A percentile compares a stretch with the other conserved stretches of the same genome.
Conservation (phyloP, 2,113 vertebrate species). For the Fulmarus glacialis region DNA sequence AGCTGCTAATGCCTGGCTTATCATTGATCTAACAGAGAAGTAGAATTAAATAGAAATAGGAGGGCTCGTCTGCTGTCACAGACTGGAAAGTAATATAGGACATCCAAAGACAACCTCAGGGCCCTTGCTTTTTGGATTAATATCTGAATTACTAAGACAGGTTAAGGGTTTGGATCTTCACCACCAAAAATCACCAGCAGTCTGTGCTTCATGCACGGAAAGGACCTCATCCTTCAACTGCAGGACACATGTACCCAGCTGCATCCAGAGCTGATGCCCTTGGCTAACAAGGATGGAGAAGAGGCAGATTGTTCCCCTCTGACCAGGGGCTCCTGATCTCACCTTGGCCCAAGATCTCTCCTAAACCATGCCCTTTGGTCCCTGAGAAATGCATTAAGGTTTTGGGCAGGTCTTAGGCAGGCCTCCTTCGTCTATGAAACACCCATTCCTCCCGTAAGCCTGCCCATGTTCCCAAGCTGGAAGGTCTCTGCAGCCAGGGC, state of each 20-base stretch:
- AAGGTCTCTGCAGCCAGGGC: neutral
- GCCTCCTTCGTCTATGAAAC: rapidly evolving
- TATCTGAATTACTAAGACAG: neutral
- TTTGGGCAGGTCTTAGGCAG: neutral
- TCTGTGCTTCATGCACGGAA: neutral
- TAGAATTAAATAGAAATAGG: neutral
- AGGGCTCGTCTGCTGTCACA: neutral
- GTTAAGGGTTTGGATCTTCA: neutral
- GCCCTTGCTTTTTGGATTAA: neutral
- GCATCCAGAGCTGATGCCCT: neutral
- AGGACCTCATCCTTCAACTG: neutral
- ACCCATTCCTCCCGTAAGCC: neutral
- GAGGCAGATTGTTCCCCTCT: neutral
- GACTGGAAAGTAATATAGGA: neutral
- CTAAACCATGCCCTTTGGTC: neutral
- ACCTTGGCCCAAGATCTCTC: neutral
- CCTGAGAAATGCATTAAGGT: neutral
- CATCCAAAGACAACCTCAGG: neutral
- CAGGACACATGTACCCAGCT: neutral
- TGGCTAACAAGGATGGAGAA: neutral
- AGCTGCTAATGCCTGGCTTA: neutral
- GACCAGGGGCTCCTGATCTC: neutral
- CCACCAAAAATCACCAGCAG: neutral
- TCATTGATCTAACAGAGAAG: neutral
- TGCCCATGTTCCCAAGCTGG: neutral